Evolutionary conservation across 2,888 invertebrate species (phyloP), one percentile per base, ranked within the genome.

Genomic region (Agrotis ipsilon): DNA sequence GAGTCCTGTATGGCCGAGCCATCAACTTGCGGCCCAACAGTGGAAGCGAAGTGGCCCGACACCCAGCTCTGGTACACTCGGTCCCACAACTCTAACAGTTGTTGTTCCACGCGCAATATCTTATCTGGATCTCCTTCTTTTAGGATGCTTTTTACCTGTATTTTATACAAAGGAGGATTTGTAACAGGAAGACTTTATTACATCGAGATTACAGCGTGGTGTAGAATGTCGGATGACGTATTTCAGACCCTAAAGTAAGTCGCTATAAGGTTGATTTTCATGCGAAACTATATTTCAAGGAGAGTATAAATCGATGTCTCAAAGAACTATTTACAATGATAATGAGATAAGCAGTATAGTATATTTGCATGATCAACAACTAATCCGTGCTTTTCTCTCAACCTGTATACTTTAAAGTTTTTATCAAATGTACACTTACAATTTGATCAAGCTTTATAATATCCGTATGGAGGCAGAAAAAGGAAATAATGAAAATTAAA

Each of bases 41-140:
- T 87, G 9, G 92, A 81, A 0, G 92, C 96, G 83, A 97, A 93
- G 81, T 97, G 97, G 0, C 98, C 97, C 88, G 98, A 97, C 93
- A 98, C 98, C 98, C 98, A 99, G 73, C 98, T 98, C 93, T 99
- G 98, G 93, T 99, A 99, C 57, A 99, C 97, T 73, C 98, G 96
- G 93, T 99, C 99, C 98, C 99, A 99, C 21, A 99, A 96, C 92
- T 99, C 98, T 51, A 99, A 94, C 1, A 99, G 97, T 93, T 99
- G 99, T 77, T 97, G 97, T 90, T 99, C 99, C 51, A 99, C 96
- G 74, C 98, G 97, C 43, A 97, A 97, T 51, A 98, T 98, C 92
- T 98, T 98, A 39, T 97, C 97, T 0, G 98, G 97, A 88, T 98
- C 98, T 1, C 98, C 97, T 86, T 98, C 98, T 90, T 97, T 97